These are phyloP conservation scores for Limosa lapponica DNA, from an alignment of 2,797 vertebrate genomes.

Conservation along the genomic window DNA sequence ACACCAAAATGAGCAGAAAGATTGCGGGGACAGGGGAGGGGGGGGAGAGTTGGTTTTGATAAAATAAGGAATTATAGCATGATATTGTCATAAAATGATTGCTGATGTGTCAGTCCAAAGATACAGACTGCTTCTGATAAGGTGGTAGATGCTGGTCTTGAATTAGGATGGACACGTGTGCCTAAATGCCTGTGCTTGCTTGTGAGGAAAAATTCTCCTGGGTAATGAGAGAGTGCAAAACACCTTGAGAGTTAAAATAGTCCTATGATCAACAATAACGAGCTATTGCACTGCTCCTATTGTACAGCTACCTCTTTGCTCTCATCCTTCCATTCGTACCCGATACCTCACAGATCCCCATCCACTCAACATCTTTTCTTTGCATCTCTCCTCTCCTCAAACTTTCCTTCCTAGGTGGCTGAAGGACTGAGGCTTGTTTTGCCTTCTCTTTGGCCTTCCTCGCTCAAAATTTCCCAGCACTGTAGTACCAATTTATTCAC, in stretches of 20 bases:
- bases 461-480: neutral
- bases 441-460: neutral
- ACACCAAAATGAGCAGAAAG: neutral
- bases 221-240: neutral
- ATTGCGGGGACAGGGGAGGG: neutral
- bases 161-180: rapidly evolving
- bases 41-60: neutral
- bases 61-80: neutral
- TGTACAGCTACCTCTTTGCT: neutral
- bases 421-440: neutral
- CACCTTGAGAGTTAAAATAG: rapidly evolving
- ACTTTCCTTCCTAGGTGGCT: neutral
- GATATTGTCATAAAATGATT: rapidly evolving
- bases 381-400: neutral
- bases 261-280: rapidly evolving
- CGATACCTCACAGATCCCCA: neutral
- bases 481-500: neutral
- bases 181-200: neutral
- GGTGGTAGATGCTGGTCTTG: neutral
- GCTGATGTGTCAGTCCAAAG: neutral
- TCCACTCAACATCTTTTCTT: neutral
- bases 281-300: neutral
- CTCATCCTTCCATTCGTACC: neutral
- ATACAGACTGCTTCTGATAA: neutral
- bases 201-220: neutral